Evolutionary conservation across 2,888 invertebrate genomes (phyloP), one percentile per base, ranked within the genome.

Genomic region (Nineta flava): DNA sequence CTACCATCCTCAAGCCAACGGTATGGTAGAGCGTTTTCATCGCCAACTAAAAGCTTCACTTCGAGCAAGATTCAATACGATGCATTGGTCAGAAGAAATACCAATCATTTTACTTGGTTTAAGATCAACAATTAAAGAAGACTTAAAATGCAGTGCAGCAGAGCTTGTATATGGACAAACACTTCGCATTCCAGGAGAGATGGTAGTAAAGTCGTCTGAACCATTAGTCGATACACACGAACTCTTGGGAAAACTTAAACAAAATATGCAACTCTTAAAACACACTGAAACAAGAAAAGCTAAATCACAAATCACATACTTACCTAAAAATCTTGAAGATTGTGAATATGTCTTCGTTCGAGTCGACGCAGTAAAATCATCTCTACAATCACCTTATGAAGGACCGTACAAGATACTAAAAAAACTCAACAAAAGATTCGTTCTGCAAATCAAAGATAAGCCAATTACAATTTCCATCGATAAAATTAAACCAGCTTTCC

Each of bases 11-110:
- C 56, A 57, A 34, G 54, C 61, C 1, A 65, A 67, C 48, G 65
- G 63, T 1, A 56, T 65, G 50, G 57, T 67, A 5, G 64, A 68
- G 51, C 53, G 64, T 4, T 59, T 62, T 50, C 66, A 68, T 52
- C 54, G 66, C 1, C 57, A 59, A 3, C 53, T 67, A 46, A 67
- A 65, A 56, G 57, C 64, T 0, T 60, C 67, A 0, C 51, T 65
- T 17, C 58, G 50, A 50, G n/a, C 13, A n/a, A 7, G 15, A 6
- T 7, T 9, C 9, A 41, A 32, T 32, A 9, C 32, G 10, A 9
- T n/a, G 41, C 6, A 12, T 38, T 62, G 62, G 61, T 41, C 53
- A 4, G 51, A 53, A 3, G 50, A 51, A 9, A 53, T 66, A 26
- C 62, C 62, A 1, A 48, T 54, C 5, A 57, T 64, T 6, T 48